phyloP scores from a whole-genome alignment of 2,113 vertebrate genomes.

The Toxotes jaculatrix region DNA sequence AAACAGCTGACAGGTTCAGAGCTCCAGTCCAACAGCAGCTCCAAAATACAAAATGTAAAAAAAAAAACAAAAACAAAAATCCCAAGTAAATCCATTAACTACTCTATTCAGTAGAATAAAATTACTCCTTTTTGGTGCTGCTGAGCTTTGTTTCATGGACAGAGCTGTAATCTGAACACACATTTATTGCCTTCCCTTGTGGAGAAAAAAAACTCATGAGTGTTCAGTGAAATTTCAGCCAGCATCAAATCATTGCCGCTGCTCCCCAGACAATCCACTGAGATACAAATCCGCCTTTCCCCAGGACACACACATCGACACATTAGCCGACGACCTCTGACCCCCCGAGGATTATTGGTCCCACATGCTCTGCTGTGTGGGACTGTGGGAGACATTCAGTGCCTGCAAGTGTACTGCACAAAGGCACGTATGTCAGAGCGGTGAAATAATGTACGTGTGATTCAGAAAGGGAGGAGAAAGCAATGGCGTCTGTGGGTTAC shows the following conservation, averaged over 20 bases:
- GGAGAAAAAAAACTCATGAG: not conserved
- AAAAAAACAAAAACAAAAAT: not conserved
- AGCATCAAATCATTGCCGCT: not conserved
- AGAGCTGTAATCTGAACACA: constrained; percentile 18
- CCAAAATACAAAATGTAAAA: not conserved
- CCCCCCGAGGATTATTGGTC: constrained; percentile 45
- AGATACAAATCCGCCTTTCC: constrained; percentile 26
- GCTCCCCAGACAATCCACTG: not conserved
- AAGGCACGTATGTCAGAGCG: constrained; percentile 13
- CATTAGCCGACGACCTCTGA: constrained; percentile 54
- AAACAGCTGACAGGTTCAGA: not conserved
- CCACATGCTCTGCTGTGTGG: constrained; percentile 15
- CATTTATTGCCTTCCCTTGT: constrained; percentile 17
- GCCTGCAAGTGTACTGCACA: constrained; percentile 9
- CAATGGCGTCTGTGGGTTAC: not conserved
- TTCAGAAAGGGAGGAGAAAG: not conserved
- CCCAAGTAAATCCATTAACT: not conserved
- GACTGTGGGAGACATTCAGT: constrained; percentile 4
- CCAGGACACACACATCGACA: constrained; percentile 16
- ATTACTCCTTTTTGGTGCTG: not conserved
- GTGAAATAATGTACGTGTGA: constrained; percentile 17
- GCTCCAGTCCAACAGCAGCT: not conserved
- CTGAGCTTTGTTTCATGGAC: constrained; percentile 6
- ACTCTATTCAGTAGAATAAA: not conserved
- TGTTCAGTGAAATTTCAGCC: constrained; percentile 6